phyloP scores from a whole-genome alignment of 1,140 invertebrate genomes.

The Drosophila subpulchrella region DNA sequence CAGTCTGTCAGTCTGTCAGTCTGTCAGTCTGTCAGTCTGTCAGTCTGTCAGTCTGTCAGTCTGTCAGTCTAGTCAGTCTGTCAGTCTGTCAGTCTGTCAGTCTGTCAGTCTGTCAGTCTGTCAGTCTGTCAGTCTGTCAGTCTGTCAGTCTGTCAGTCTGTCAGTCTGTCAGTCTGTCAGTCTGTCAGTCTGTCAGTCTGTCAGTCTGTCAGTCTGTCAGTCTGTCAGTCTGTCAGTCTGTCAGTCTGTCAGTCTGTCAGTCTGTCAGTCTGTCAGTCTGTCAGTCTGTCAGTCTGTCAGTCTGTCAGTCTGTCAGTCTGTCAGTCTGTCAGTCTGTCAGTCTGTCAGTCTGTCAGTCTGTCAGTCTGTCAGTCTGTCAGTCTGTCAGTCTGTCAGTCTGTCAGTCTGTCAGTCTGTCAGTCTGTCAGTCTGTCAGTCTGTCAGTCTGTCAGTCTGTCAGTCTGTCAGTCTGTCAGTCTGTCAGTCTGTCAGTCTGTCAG shows the following conservation, averaged over 20 bases:
- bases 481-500: too few relatives aligned
- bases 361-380: constrained; percentile 1
- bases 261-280: not conserved
- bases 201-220: not conserved
- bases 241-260: not conserved
- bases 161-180: not conserved
- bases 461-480: too few relatives aligned
- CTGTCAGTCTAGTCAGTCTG: not conserved
- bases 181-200: not conserved
- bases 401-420: not conserved
- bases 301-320: not conserved
- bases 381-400: too few relatives aligned
- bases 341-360: constrained; percentile 1
- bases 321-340: not conserved
- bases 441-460: too few relatives aligned
- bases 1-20: not conserved
- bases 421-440: not conserved
- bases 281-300: not conserved
- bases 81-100: constrained; percentile 1
- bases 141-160: not conserved
- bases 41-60: not conserved
- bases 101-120: not conserved
- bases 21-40: not conserved
- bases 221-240: not conserved
- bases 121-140: not conserved